These are phyloP conservation scores for Caenorhabditis sp. DNA, from an alignment of 2,888 invertebrate genomes.

Conservation along the genomic window DNA sequence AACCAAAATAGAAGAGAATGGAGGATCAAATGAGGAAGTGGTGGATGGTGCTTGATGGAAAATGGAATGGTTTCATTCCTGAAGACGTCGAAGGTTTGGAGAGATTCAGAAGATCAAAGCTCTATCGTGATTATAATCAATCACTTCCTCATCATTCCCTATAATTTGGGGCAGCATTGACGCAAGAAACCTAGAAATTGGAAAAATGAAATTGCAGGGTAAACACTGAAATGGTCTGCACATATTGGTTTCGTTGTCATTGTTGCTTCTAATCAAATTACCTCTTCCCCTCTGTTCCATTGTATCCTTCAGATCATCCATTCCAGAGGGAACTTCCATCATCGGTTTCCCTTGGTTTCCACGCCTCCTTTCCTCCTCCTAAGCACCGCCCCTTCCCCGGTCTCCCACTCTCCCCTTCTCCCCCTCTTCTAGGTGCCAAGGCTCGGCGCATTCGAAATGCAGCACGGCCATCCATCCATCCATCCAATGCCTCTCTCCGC, in stretches of 20 bases:
- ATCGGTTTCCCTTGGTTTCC: conserved; percentile 9
- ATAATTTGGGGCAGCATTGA: neutral
- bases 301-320: neutral
- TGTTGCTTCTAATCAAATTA: conserved; percentile 2
- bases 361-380: conserved; percentile 24
- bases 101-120: no score
- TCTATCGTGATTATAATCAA: no score
- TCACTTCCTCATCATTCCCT: no score
- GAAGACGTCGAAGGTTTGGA: no score
- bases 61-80: no score
- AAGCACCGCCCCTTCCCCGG: conserved; percentile 35
- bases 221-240: neutral
- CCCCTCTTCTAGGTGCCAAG: conserved; percentile 57
- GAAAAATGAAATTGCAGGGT: neutral
- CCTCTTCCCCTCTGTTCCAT: neutral
- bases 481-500: conserved; percentile 54
- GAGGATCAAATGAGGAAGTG: no score
- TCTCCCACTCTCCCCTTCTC: conserved; percentile 31
- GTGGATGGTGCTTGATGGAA: no score
- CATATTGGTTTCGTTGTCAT: neutral
- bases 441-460: conserved; percentile 59
- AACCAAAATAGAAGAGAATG: conserved; percentile 10
- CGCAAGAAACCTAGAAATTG: neutral
- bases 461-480: conserved; percentile 45
- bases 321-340: neutral